Percentiles rank a stretch among this genome's conserved stretches.
Evolutionary conservation across 2,888 invertebrate genomes (phyloP).

Genomic region (Orchesellides sinensis): DNA sequence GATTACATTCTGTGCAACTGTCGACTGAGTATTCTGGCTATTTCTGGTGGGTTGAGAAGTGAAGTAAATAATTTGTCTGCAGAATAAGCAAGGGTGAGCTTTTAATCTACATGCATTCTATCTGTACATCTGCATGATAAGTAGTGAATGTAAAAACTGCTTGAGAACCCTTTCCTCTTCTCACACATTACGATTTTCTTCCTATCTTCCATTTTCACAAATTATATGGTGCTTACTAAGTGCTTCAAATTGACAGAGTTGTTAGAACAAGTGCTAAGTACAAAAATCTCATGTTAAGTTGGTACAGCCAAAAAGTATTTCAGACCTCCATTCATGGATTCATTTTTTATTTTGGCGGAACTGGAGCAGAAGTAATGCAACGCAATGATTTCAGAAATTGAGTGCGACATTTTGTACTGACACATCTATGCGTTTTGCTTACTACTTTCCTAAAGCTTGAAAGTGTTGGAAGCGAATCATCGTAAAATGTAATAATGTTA

Average conservation of each 20-base stretch:
- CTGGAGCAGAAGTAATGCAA: background rate
- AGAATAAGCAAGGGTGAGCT: background rate
- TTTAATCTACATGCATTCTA: background rate
- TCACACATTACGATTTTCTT: background rate
- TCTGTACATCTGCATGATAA: background rate
- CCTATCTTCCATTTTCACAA: constrained; percentile 14
- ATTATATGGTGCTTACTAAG: constrained; percentile 35
- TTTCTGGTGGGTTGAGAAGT: constrained; percentile 1
- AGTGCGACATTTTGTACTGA: background rate
- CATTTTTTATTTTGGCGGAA: background rate
- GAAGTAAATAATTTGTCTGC: constrained; percentile 10
- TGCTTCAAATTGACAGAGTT: constrained; percentile 22
- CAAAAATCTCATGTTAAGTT: constrained; percentile 11
- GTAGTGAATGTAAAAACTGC: background rate
- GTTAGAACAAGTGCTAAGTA: constrained; percentile 37
- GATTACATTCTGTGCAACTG: constrained; percentile 44
- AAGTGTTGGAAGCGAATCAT: background rate
- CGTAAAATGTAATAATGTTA: constrained; percentile 41
- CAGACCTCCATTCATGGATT: background rate
- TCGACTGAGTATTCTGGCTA: background rate
- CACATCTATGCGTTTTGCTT: too few relatives aligned
- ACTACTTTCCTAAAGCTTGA: background rate
- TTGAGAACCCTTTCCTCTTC: background rate
- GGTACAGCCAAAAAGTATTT: background rate
- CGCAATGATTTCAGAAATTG: background rate